Conservation (phyloP, 2,888 invertebrate species). For the Scelioninae gen. 1 region DNA sequence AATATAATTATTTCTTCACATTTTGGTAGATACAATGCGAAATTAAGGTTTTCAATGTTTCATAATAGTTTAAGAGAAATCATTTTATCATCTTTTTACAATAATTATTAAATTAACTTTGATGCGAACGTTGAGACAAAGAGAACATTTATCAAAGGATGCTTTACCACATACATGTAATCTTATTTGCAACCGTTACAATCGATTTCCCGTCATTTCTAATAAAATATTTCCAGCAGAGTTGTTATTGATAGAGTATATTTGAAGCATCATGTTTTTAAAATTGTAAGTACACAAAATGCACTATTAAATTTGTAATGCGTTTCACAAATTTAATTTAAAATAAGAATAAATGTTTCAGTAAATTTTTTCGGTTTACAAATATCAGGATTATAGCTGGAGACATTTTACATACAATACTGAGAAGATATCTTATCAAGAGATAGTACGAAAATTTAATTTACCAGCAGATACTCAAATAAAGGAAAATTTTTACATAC, state of each 20-base stretch:
- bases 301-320: not conserved
- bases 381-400: too few species aligned
- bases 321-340: too few species aligned
- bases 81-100: too few species aligned
- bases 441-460: too few species aligned
- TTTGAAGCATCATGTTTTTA: not conserved
- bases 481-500: too few species aligned
- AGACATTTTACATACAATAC: too few species aligned
- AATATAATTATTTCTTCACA: too few species aligned
- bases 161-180: slow-evolving; percentile 40
- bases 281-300: slow-evolving; percentile 4
- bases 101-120: not conserved
- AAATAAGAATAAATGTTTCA: too few species aligned
- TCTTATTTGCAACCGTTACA: slow-evolving; percentile 43
- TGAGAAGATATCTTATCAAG: too few species aligned
- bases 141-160: slow-evolving; percentile 22
- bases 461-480: too few species aligned
- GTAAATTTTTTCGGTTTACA: too few species aligned
- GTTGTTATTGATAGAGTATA: slow-evolving; percentile 28
- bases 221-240: slow-evolving; percentile 40
- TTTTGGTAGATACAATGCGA: not conserved
- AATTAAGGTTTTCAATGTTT: not conserved
- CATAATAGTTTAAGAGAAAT: too few species aligned
- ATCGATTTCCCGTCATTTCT: slow-evolving; percentile 51
- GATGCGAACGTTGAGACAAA: not conserved